phyloP scores from a whole-genome alignment of 2,113 vertebrate genomes.

The Zosterops pallidus region DNA sequence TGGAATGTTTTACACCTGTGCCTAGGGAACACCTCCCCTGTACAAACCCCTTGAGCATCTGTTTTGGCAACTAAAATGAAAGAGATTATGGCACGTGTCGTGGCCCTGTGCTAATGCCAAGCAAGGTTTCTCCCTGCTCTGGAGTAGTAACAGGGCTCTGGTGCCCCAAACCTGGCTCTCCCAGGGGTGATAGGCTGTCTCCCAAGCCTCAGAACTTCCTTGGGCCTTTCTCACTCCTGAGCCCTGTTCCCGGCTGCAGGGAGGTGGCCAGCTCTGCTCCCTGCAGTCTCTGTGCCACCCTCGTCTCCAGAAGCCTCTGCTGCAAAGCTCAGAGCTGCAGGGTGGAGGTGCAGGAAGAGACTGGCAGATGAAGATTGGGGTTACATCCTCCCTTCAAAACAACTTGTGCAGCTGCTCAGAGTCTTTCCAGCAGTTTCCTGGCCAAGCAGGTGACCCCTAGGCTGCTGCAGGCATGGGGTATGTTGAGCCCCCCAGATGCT shows the following conservation, averaged over 20 bases:
- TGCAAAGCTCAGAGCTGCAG: neutral
- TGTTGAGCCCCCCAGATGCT: neutral
- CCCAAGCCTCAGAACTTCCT: neutral
- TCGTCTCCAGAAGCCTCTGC: neutral
- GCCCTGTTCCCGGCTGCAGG: neutral
- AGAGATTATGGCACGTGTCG: accelerated
- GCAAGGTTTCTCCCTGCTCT: neutral
- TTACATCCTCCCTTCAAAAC: neutral
- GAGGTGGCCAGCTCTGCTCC: neutral
- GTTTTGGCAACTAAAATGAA: neutral
- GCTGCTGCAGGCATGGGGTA: neutral
- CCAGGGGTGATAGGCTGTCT: neutral
- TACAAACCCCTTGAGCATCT: neutral
- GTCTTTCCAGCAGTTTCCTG: neutral
- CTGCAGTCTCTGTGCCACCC: accelerated
- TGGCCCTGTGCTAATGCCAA: accelerated
- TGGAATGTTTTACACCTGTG: neutral
- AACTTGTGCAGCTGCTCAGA: neutral
- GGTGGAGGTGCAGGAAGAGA: neutral
- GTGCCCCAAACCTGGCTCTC: neutral
- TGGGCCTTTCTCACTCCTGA: neutral
- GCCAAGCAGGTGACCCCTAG: neutral
- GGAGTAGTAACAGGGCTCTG: neutral
- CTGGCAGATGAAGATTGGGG: accelerated
- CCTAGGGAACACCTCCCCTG: neutral